Evolutionary conservation across 2,888 invertebrate species (phyloP).

Genomic region (Chelonus formosanus): DNA sequence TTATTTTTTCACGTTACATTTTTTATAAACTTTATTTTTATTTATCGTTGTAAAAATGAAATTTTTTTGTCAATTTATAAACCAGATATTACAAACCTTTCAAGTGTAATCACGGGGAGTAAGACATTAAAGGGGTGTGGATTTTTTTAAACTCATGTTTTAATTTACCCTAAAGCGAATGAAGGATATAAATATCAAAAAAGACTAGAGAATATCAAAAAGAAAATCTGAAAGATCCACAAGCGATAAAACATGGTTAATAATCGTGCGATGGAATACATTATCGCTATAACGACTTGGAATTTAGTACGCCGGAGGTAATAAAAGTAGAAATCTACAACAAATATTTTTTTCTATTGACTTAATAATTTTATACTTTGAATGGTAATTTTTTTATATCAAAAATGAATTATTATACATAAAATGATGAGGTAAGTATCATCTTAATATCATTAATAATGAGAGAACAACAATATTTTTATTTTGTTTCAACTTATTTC

Average conservation of each 20-base stretch:
- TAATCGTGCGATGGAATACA: slow-evolving; percentile 49
- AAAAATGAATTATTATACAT: too few relatives aligned
- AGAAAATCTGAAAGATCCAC: slow-evolving; percentile 29
- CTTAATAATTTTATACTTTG: slow-evolving; percentile 17
- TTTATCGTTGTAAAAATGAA: too few relatives aligned
- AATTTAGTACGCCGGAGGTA: slow-evolving; percentile 47
- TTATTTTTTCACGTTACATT: not conserved
- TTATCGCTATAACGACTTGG: slow-evolving; percentile 53
- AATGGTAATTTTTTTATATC: too few relatives aligned
- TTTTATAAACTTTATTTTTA: too few relatives aligned
- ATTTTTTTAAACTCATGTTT: slow-evolving; percentile 13
- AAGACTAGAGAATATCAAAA: slow-evolving; percentile 15
- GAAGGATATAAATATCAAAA: not conserved
- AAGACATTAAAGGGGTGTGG: slow-evolving; percentile 8
- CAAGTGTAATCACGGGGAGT: not conserved
- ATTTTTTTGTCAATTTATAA: too few relatives aligned
- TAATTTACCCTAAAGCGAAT: slow-evolving; percentile 4
- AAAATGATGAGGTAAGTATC: too few relatives aligned
- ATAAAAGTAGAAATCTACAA: slow-evolving; percentile 45
- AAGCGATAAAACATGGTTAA: slow-evolving; percentile 54
- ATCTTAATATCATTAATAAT: too few relatives aligned
- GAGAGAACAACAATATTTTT: too few relatives aligned
- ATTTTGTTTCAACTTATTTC: too few relatives aligned
- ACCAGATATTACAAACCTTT: not conserved
- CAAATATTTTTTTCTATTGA: slow-evolving; percentile 31